Evolutionary conservation across 1,140 invertebrate species (phyloP).

Genomic region (Drosophila pruinosa): DNA sequence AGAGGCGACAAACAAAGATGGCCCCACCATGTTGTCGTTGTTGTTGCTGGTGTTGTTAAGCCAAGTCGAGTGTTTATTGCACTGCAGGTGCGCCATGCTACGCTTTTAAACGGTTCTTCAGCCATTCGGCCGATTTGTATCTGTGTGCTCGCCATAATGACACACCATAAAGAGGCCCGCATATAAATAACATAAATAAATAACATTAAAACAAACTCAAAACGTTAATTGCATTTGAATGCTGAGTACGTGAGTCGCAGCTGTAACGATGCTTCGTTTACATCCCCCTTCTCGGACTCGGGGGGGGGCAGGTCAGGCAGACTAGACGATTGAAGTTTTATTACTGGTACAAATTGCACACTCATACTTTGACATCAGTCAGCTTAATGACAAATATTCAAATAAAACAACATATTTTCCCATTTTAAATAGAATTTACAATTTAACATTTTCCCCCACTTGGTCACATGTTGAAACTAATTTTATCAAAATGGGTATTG

Average conservation of each 20-base stretch:
- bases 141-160: conserved; percentile 7
- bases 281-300: background rate
- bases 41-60: conserved; percentile 16
- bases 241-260: conserved; percentile 39
- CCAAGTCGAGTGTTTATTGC: conserved; percentile 49
- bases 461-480: no score
- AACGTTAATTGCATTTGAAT: conserved; percentile 55
- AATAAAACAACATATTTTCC: background rate
- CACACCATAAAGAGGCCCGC: conserved; percentile 28
- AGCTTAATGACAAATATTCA: background rate
- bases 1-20: conserved; percentile 36
- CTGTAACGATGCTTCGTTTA: conserved; percentile 13
- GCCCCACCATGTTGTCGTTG: conserved; percentile 7
- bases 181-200: conserved; percentile 57
- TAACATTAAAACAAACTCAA: conserved; percentile 54
- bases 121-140: conserved; percentile 36
- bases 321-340: conserved; percentile 3
- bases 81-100: conserved; percentile 47
- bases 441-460: background rate
- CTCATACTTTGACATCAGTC: background rate
- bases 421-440: background rate
- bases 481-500: background rate
- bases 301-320: conserved; percentile 33
- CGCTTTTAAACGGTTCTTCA: conserved; percentile 50
- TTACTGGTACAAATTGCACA: conserved; percentile 20